Evolutionary conservation across 2,113 vertebrate genomes (phyloP).

Genomic region (Brachyhypopomus occidentalis): DNA sequence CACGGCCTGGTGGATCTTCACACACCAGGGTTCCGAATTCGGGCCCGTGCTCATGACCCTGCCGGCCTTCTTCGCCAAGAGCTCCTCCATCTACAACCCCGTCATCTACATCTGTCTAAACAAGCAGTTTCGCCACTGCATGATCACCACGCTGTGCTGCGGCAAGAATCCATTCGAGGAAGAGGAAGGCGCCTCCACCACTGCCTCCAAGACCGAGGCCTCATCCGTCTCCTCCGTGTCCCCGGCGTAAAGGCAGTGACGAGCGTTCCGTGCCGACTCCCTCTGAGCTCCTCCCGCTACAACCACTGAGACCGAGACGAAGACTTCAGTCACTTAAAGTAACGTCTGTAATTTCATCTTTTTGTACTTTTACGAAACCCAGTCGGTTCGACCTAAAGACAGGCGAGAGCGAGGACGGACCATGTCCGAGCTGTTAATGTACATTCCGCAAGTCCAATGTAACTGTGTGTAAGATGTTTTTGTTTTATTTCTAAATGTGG

Average conservation of each 20-base stretch:
- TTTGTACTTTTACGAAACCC: conserved; percentile 73
- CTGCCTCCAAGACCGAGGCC: conserved; percentile 89
- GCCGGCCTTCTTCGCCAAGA: conserved; percentile 96
- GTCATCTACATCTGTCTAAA: conserved; percentile 97
- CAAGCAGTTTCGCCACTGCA: conserved; percentile 98
- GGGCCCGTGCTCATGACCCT: conserved; percentile 94
- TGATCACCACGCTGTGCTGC: conserved; percentile 95
- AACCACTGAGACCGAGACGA: conserved; percentile 60
- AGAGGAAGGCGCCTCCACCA: conserved; percentile 84
- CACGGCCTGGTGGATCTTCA: conserved; percentile 90
- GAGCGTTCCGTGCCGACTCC: conserved; percentile 16
- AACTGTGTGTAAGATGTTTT: conserved; percentile 63
- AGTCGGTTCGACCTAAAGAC: conserved; percentile 77
- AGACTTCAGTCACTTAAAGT: conserved; percentile 71
- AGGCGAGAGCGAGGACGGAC: conserved; percentile 70
- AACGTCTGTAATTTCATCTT: conserved; percentile 68
- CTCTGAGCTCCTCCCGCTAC: conserved; percentile 24
- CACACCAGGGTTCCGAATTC: conserved; percentile 86
- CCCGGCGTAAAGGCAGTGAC: conserved; percentile 78
- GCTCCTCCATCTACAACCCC: conserved; percentile 87
- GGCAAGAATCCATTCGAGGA: conserved; percentile 93
- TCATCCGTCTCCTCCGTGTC: conserved; percentile 90
- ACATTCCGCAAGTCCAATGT: conserved; percentile 73
- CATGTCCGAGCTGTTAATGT: conserved; percentile 75
- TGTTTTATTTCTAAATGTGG: conserved; percentile 55